Conservation (phyloP, 2,888 invertebrate species). For the Campoplex capitator region DNA sequence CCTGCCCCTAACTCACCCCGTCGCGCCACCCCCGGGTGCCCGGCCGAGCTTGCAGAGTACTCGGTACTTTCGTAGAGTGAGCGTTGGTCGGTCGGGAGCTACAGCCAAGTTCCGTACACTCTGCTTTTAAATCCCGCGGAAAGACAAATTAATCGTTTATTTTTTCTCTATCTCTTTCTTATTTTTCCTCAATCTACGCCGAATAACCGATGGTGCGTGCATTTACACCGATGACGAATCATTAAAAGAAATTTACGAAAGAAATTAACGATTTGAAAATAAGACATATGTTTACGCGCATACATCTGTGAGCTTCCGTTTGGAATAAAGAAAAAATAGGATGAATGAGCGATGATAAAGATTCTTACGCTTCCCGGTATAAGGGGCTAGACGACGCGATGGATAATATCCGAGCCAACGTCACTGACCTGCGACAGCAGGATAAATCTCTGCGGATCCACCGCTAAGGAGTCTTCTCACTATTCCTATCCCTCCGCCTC, state of each 20-base stretch:
- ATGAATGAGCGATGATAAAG: neutral
- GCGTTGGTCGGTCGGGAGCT: constrained; percentile 51
- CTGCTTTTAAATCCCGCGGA: constrained; percentile 17
- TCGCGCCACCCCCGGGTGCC: constrained; percentile 72
- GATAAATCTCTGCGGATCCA: constrained; percentile 41
- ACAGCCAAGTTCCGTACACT: neutral
- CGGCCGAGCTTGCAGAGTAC: constrained; percentile 74
- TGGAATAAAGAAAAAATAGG: neutral
- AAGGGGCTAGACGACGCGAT: constrained; percentile 14
- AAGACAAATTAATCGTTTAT: neutral
- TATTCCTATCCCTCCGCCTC: neutral
- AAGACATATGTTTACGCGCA: neutral
- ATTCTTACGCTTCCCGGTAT: constrained; percentile 4
- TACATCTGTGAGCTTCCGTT: neutral
- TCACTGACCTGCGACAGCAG: constrained; percentile 69
- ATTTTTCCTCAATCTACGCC: no score
- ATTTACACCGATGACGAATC: no score
- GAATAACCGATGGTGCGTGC: neutral
- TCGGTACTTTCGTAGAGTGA: constrained; percentile 69
- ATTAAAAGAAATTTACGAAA: neutral
- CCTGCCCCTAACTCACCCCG: constrained; percentile 65
- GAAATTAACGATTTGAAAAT: neutral
- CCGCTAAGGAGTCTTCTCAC: constrained; percentile 7
- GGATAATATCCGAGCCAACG: constrained; percentile 33
- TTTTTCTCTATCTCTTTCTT: neutral